Evolutionary conservation across 2,113 vertebrate species (phyloP).

Genomic region (Nothoprocta perdicaria): DNA sequence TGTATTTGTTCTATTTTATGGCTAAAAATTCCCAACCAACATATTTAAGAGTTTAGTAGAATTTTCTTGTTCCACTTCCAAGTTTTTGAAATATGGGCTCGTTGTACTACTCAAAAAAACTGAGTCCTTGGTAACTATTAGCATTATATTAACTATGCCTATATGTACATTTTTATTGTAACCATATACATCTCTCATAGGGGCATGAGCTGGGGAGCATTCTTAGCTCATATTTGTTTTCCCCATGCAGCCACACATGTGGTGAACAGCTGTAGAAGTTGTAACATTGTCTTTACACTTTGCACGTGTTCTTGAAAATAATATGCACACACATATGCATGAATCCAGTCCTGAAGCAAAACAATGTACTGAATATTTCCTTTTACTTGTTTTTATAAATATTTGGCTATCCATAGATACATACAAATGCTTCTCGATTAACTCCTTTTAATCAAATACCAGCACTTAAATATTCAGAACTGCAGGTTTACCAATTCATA

Average conservation of each 20-base stretch:
- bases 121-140: background rate
- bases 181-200: conserved; percentile 51
- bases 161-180: conserved; percentile 39
- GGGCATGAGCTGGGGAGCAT: conserved; percentile 25
- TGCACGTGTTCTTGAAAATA: conserved; percentile 18
- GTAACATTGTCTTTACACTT: conserved; percentile 47
- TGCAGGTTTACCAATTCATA: conserved; percentile 4
- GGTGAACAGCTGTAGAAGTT: conserved; percentile 73
- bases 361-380: background rate
- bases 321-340: background rate
- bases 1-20: conserved; percentile 8
- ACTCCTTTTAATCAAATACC: conserved; percentile 10
- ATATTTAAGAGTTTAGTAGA: background rate
- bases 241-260: conserved; percentile 66
- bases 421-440: background rate
- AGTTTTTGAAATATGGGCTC: conserved; percentile 5
- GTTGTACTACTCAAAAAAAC: conserved; percentile 22
- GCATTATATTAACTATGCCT: conserved; percentile 20
- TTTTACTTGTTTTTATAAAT: background rate
- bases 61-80: background rate
- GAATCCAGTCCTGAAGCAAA: conserved; percentile 25
- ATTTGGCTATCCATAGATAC: background rate
- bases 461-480: conserved; percentile 17
- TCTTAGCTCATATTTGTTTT: conserved; percentile 66
- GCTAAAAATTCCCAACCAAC: background rate